phyloP scores from a whole-genome alignment of 2,888 invertebrate genomes.

The Omphaloscelis lunosa region DNA sequence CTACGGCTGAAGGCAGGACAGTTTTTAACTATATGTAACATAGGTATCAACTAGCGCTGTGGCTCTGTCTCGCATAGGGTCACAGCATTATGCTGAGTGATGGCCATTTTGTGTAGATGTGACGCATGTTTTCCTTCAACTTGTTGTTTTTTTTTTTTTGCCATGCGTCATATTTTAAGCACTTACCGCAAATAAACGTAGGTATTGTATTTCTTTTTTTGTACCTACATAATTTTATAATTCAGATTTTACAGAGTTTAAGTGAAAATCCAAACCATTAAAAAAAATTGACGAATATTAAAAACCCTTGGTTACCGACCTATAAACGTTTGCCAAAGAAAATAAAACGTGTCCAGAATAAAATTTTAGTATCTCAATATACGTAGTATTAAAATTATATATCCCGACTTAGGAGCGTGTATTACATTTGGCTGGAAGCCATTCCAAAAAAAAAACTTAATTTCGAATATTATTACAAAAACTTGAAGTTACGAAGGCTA shows the following conservation, averaged over 20 bases:
- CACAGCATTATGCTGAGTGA: too few species aligned
- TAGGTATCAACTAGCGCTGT: too few species aligned
- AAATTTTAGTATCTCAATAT: conserved; percentile 31
- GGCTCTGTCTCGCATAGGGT: too few species aligned
- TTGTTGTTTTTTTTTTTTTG: too few species aligned
- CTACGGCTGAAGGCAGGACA: too few species aligned
- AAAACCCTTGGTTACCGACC: conserved; percentile 7
- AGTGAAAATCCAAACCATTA: background rate
- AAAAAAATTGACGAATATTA: conserved; percentile 11
- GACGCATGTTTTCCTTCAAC: too few species aligned
- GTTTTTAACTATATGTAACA: too few species aligned
- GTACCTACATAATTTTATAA: background rate
- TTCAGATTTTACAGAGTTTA: background rate
- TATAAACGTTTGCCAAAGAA: conserved; percentile 35
- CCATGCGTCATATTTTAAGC: too few species aligned
- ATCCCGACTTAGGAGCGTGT: conserved; percentile 14
- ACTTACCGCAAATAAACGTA: too few species aligned
- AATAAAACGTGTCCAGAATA: conserved; percentile 27
- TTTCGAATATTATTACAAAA: background rate
- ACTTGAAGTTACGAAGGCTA: background rate
- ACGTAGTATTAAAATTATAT: conserved; percentile 15
- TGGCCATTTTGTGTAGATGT: too few species aligned
- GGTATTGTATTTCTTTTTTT: background rate
- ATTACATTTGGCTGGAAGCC: conserved; percentile 38
- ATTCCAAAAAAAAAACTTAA: background rate